Conservation (phyloP, 2,113 vertebrate genomes). For the Serilophus lunatus region DNA sequence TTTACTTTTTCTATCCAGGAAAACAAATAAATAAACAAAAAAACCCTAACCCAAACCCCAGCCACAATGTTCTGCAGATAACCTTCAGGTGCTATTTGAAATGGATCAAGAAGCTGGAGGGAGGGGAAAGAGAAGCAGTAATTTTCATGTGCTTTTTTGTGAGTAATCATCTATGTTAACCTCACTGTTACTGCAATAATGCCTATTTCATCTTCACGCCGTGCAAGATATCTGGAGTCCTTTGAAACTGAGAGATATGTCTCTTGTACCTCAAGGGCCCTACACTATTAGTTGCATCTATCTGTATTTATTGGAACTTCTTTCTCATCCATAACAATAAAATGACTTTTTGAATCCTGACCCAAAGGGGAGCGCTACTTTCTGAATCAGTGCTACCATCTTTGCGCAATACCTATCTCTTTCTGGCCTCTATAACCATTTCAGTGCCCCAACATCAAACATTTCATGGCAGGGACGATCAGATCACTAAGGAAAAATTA, state of each 20-base stretch:
- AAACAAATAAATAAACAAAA: background rate
- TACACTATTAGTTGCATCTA: background rate
- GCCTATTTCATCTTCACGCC: background rate
- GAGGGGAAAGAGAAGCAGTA: background rate
- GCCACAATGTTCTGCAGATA: background rate
- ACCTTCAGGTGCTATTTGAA: background rate
- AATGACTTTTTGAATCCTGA: background rate
- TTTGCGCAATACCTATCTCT: background rate
- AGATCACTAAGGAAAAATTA: background rate
- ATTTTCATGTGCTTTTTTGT: background rate
- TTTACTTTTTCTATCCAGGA: background rate
- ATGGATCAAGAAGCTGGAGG: background rate
- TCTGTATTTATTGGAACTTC: background rate
- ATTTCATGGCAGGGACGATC: background rate
- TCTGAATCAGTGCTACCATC: background rate
- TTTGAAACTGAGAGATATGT: background rate
- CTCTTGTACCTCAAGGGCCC: background rate
- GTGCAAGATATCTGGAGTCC: background rate
- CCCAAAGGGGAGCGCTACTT: background rate
- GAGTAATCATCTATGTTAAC: background rate
- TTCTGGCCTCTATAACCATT: background rate
- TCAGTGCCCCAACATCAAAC: background rate
- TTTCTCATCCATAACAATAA: background rate
- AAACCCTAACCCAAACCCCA: background rate
- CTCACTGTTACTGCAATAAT: background rate